These are phyloP conservation scores for Himalopsyche kuldschensis DNA, from an alignment of 2,888 invertebrate species.

Conservation along the genomic window DNA sequence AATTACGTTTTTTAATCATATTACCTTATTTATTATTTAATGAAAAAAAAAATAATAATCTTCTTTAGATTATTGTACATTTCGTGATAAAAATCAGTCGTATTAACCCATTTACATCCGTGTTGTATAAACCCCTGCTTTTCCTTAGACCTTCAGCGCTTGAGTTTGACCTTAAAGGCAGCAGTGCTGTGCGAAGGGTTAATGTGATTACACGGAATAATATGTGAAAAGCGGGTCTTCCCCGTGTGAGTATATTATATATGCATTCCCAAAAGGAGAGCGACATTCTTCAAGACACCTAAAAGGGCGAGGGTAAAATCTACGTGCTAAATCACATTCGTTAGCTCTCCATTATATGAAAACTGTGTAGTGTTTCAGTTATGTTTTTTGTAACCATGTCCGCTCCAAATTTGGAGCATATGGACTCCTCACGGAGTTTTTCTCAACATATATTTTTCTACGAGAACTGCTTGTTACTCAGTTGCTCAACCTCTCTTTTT, in stretches of 20 bases:
- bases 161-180: not conserved
- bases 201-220: conserved; percentile 1
- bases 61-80: not conserved
- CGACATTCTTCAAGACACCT: not conserved
- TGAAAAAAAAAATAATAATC: not conserved
- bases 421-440: too few relatives aligned
- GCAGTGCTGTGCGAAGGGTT: not conserved
- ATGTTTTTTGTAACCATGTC: too few relatives aligned
- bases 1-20: too few relatives aligned
- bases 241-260: not conserved
- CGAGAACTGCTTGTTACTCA: too few relatives aligned
- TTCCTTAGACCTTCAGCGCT: not conserved
- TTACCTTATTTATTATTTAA: too few relatives aligned
- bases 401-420: too few relatives aligned
- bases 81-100: not conserved
- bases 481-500: too few relatives aligned
- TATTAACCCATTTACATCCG: not conserved
- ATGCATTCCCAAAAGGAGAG: not conserved
- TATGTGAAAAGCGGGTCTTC: not conserved
- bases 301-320: not conserved
- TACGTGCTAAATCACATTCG: too few relatives aligned
- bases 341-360: too few relatives aligned
- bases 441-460: too few relatives aligned
- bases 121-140: not conserved
- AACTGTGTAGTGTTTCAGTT: too few relatives aligned